Evolutionary conservation across 2,888 invertebrate genomes (phyloP).

Genomic region (Fissipunctia ypsillon): DNA sequence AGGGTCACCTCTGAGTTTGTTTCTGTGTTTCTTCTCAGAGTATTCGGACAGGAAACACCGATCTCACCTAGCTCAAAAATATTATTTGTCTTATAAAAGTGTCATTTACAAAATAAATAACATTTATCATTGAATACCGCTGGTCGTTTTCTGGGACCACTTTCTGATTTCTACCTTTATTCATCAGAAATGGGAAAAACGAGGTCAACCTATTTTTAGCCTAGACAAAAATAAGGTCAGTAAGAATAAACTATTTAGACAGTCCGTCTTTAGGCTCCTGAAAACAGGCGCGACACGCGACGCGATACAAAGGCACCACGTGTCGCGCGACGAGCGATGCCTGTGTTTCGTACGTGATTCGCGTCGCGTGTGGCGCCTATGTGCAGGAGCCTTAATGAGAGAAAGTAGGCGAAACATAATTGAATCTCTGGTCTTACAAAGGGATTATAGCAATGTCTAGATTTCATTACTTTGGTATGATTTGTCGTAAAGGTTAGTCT

Average conservation of each 20-base stretch:
- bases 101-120: not conserved
- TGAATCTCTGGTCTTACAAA: slow-evolving; percentile 17
- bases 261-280: not conserved
- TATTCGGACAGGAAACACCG: not conserved
- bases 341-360: too few species aligned
- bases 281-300: too few species aligned
- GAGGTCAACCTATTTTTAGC: not conserved
- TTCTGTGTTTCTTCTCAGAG: too few species aligned
- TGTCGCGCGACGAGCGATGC: too few species aligned
- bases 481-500: too few species aligned
- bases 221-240: not conserved
- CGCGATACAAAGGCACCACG: too few species aligned
- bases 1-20: too few species aligned
- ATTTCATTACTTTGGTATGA: too few species aligned
- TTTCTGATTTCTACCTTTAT: not conserved
- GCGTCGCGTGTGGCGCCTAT: too few species aligned
- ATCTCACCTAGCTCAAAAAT: not conserved
- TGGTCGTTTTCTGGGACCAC: not conserved
- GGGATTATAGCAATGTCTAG: too few species aligned
- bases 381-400: too few species aligned
- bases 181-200: not conserved
- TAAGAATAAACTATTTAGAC: not conserved
- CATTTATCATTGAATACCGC: not conserved
- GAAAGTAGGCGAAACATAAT: slow-evolving; percentile 17
- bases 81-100: not conserved